Percentiles rank a stretch among this genome's conserved stretches.
These are phyloP conservation scores for Pseudorectes ferrugineus DNA, from an alignment of 2,113 vertebrate genomes.

Conservation along the genomic window DNA sequence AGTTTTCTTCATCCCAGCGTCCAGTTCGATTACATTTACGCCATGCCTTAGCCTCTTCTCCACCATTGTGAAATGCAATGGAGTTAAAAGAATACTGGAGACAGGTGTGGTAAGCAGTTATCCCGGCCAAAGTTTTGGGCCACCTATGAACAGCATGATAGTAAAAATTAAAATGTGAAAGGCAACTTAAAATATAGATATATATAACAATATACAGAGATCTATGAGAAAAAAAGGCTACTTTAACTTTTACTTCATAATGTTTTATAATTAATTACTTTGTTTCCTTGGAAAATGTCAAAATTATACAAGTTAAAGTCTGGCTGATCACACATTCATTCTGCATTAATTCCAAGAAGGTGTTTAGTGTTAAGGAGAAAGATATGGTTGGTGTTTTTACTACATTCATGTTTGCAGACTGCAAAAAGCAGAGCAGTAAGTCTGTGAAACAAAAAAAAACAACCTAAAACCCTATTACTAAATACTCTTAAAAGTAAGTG, in stretches of 20 bases:
- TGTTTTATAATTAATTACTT: neutral
- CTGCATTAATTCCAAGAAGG: neutral
- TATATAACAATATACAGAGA: neutral
- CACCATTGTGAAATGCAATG: conserved; percentile 4
- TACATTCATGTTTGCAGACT: neutral
- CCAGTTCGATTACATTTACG: conserved; percentile 82
- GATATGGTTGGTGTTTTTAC: neutral
- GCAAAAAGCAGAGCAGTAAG: neutral
- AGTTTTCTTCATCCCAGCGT: conserved; percentile 85
- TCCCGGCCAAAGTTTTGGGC: conserved; percentile 86
- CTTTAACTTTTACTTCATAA: neutral
- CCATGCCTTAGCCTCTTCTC: conserved; percentile 81
- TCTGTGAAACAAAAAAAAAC: neutral
- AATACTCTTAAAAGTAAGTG: neutral
- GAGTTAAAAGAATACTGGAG: conserved; percentile 71
- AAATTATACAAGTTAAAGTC: neutral
- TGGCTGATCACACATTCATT: neutral
- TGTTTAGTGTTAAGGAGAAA: neutral
- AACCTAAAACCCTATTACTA: neutral
- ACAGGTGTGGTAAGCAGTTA: conserved; percentile 82
- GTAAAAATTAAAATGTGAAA: neutral
- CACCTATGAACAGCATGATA: conserved; percentile 72
- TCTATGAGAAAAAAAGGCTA: neutral
- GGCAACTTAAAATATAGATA: neutral
- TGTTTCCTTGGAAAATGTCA: neutral